These are phyloP conservation scores for Danio kyathit DNA, from an alignment of 2,797 vertebrate genomes.

Conservation along the genomic window DNA sequence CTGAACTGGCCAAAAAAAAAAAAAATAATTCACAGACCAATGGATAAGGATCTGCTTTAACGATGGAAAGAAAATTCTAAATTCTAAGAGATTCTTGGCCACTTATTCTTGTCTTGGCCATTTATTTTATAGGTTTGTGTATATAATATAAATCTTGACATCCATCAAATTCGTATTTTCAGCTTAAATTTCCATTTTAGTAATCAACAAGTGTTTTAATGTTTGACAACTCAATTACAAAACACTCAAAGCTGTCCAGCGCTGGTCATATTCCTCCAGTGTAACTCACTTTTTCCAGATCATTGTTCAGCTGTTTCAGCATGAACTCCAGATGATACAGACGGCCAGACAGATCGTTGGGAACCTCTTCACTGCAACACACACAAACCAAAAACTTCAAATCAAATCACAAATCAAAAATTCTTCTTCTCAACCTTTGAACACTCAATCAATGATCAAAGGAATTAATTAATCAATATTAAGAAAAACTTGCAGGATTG, in stretches of 20 bases:
- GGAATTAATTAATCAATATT: not conserved
- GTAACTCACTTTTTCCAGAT: conserved; percentile 86
- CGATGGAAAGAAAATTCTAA: not conserved
- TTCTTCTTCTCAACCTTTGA: not conserved
- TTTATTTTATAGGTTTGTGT: not conserved
- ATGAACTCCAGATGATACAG: conserved; percentile 90
- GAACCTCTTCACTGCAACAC: conserved; percentile 80
- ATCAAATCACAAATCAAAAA: not conserved
- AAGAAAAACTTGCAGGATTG: not conserved
- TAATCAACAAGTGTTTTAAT: not conserved
- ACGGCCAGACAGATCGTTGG: conserved; percentile 85
- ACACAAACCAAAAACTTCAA: conserved; percentile 6
- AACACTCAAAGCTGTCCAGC: not conserved
- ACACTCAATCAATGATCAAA: not conserved
- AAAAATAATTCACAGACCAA: no score
- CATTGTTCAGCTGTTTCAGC: conserved; percentile 90
- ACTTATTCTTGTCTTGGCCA: no score
- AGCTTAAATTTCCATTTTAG: not conserved
- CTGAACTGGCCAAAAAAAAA: no score
- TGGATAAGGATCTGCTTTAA: no score
- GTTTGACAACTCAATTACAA: not conserved
- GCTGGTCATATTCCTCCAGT: not conserved
- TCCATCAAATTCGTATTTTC: not conserved
- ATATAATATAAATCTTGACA: not conserved
- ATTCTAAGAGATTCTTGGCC: not conserved